A percentile compares a stretch with the other conserved stretches of the same genome.
Conservation (phyloP, 92 coral and sea anemone species). For the Umimayanthus kanabou region DNA sequence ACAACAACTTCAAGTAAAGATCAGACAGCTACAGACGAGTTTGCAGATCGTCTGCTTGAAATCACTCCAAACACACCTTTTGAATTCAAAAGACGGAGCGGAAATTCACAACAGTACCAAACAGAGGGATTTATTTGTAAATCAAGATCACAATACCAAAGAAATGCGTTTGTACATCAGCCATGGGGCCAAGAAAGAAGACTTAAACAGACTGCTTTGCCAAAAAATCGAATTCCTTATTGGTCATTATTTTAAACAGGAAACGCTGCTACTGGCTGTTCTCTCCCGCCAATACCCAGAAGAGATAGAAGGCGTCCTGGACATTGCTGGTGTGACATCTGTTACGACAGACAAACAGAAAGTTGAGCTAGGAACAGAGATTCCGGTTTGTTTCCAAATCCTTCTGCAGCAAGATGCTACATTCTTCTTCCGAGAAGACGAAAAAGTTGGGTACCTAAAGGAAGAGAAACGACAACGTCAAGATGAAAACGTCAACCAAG, state of each 20-base stretch:
- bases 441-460: constrained; percentile 73
- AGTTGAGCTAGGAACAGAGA: constrained; percentile 52
- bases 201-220: constrained; percentile 47
- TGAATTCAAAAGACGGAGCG: constrained; percentile 37
- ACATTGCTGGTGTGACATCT: constrained; percentile 50
- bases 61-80: constrained; percentile 55
- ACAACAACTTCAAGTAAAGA: background rate
- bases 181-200: constrained; percentile 60
- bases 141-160: constrained; percentile 13
- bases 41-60: constrained; percentile 67
- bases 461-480: background rate
- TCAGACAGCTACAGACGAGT: background rate
- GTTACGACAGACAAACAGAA: constrained; percentile 28
- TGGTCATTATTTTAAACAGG: constrained; percentile 50
- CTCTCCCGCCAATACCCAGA: constrained; percentile 45
- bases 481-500: background rate
- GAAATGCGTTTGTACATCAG: constrained; percentile 52
- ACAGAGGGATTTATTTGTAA: constrained; percentile 41
- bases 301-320: constrained; percentile 57
- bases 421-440: constrained; percentile 70
- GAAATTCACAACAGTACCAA: constrained; percentile 23
- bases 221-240: constrained; percentile 51
- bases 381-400: constrained; percentile 58
- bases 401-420: constrained; percentile 61
- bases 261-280: constrained; percentile 48